These are phyloP conservation scores for Channa striata DNA, from an alignment of 2,797 vertebrate species.

Conservation along the genomic window DNA sequence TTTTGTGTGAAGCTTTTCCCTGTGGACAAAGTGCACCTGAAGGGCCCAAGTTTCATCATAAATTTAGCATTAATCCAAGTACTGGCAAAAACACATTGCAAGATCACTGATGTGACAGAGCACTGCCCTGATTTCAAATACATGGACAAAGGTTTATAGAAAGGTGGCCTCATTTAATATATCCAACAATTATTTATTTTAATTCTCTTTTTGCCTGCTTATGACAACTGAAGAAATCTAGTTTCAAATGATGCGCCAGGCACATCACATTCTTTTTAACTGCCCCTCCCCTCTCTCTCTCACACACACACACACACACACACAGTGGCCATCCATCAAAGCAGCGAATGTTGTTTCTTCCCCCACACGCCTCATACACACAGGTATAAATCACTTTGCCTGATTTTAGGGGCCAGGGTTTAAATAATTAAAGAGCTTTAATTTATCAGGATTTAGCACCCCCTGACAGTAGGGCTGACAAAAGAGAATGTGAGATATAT, in stretches of 20 bases:
- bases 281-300: constrained; percentile 17
- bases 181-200: constrained; percentile 22
- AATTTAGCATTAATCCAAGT: constrained; percentile 33
- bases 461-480: constrained; percentile 76
- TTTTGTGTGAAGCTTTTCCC: constrained; percentile 57
- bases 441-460: constrained; percentile 85
- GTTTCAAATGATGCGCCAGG: constrained; percentile 15
- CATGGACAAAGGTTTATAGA: constrained; percentile 35
- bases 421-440: constrained; percentile 88
- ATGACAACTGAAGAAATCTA: constrained; percentile 42
- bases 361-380: constrained; percentile 71
- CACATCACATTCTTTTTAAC: constrained; percentile 44
- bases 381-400: constrained; percentile 81
- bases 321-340: constrained; percentile 75
- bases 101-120: constrained; percentile 29
- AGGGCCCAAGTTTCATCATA: constrained; percentile 78
- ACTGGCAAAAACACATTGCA: constrained; percentile 44
- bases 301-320: constrained; percentile 32
- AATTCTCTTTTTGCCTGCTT: constrained; percentile 14
- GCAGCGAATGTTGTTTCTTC: constrained; percentile 73
- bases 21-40: constrained; percentile 69
- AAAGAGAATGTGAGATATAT: constrained; percentile 64
- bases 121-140: constrained; percentile 37
- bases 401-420: constrained; percentile 83
- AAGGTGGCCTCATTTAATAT: constrained; percentile 13